phyloP scores from a whole-genome alignment of 2,797 vertebrate genomes.

The Ciconia nigra region DNA sequence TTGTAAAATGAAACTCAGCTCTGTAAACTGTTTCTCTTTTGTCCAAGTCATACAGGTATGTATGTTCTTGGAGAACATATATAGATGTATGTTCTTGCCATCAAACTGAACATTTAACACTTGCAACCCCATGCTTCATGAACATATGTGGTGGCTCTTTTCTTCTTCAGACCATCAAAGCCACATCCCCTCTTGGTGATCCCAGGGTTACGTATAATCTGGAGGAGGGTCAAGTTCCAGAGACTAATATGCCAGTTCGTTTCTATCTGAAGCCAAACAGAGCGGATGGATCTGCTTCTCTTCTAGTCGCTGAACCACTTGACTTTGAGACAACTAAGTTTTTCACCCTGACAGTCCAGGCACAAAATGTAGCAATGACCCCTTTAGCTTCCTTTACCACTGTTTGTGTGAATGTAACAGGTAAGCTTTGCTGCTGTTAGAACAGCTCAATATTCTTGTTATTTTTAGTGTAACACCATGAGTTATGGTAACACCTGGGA shows the following conservation, averaged over 20 bases:
- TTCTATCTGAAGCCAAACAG: constrained; percentile 91
- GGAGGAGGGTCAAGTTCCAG: constrained; percentile 88
- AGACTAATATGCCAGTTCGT: constrained; percentile 88
- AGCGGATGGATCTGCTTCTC: constrained; percentile 83
- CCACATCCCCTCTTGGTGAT: constrained; percentile 85
- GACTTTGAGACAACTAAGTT: constrained; percentile 85
- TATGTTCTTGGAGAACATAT: neutral
- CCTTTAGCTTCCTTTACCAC: constrained; percentile 87
- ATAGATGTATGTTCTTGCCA: neutral
- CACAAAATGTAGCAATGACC: constrained; percentile 86
- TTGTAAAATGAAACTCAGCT: neutral
- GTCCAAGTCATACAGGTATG: neutral
- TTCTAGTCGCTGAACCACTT: constrained; percentile 87
- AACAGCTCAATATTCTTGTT: neutral
- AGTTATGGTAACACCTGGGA: neutral
- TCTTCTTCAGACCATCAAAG: constrained; percentile 84
- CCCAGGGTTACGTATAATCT: constrained; percentile 88
- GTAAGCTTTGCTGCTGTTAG: constrained; percentile 58
- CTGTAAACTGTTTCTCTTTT: neutral
- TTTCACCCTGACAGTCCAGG: constrained; percentile 83
- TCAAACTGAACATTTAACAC: neutral
- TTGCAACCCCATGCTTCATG: neutral
- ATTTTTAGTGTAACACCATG: neutral
- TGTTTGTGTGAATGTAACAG: constrained; percentile 85
- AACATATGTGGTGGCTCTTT: constrained; percentile 6